phyloP scores from a whole-genome alignment of 1,140 invertebrate species.

The Eumeta japonica region DNA sequence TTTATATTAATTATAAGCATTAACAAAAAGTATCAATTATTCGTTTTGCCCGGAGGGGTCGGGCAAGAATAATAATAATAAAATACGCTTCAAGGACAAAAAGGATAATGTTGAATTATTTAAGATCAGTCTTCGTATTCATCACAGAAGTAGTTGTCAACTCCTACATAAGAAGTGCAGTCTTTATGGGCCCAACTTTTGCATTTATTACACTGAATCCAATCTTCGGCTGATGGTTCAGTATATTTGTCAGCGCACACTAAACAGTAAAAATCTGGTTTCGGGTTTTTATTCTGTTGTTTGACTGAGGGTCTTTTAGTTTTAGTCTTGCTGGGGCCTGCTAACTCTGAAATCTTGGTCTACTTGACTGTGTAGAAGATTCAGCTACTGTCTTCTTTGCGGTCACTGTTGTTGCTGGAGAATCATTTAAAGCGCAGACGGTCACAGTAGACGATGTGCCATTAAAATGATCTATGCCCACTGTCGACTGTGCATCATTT shows the following conservation, averaged over 20 bases:
- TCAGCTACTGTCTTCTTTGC: too few species aligned
- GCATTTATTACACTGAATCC: constrained; percentile 2
- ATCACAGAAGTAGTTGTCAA: constrained; percentile 2
- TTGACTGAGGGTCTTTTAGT: too few species aligned
- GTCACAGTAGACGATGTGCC: too few species aligned
- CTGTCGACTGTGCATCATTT: too few species aligned
- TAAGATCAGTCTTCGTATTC: not conserved
- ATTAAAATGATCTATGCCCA: too few species aligned
- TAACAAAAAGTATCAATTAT: constrained; percentile 3
- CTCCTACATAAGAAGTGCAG: constrained; percentile 2
- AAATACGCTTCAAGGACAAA: constrained; percentile 1
- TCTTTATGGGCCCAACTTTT: not conserved
- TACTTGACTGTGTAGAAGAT: too few species aligned
- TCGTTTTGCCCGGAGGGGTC: constrained; percentile 2
- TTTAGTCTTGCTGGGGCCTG: too few species aligned
- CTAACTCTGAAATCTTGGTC: too few species aligned
- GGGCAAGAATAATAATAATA: too few species aligned
- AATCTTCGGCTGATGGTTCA: not conserved
- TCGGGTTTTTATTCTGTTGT: not conserved
- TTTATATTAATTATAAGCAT: not conserved
- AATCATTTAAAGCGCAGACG: too few species aligned
- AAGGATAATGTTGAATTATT: constrained; percentile 1
- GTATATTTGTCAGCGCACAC: constrained; percentile 2
- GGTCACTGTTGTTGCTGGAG: too few species aligned
- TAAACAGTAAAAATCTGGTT: not conserved